Evolutionary conservation across 2,888 invertebrate genomes (phyloP).

Genomic region (Conchocele bisecta): DNA sequence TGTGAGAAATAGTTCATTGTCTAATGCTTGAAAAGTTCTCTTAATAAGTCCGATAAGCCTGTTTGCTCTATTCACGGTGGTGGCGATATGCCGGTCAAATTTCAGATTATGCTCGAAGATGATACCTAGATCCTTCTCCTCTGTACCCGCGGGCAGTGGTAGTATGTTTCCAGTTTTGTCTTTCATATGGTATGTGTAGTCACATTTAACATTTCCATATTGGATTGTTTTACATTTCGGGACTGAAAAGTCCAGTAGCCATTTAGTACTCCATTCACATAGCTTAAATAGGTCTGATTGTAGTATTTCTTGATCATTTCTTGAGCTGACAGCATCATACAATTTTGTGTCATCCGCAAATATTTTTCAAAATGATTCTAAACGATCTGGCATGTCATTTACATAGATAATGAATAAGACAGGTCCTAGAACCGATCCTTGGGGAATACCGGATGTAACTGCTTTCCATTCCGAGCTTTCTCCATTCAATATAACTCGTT

Average conservation of each 20-base stretch:
- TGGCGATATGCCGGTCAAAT: too few species aligned
- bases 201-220: neutral
- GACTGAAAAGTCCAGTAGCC: constrained; percentile 19
- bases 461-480: neutral
- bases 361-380: neutral
- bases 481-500: constrained; percentile 1
- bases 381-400: constrained; percentile 15
- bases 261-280: constrained; percentile 9
- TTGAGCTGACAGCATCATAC: constrained; percentile 1
- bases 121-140: too few species aligned
- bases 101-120: too few species aligned
- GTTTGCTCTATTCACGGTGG: too few species aligned
- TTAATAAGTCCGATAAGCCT: too few species aligned
- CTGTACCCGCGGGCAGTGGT: too few species aligned
- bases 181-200: neutral
- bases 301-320: constrained; percentile 2
- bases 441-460: constrained; percentile 17
- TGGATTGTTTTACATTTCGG: constrained; percentile 20
- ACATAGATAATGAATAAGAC: constrained; percentile 21
- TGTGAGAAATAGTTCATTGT: constrained; percentile 5
- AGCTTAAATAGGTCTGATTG: constrained; percentile 18
- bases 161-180: neutral
- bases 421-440: constrained; percentile 23
- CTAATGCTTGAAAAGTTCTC: constrained; percentile 3
- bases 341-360: constrained; percentile 30